phyloP scores from a whole-genome alignment of 2,888 invertebrate species.

The Drosophila anceps region DNA sequence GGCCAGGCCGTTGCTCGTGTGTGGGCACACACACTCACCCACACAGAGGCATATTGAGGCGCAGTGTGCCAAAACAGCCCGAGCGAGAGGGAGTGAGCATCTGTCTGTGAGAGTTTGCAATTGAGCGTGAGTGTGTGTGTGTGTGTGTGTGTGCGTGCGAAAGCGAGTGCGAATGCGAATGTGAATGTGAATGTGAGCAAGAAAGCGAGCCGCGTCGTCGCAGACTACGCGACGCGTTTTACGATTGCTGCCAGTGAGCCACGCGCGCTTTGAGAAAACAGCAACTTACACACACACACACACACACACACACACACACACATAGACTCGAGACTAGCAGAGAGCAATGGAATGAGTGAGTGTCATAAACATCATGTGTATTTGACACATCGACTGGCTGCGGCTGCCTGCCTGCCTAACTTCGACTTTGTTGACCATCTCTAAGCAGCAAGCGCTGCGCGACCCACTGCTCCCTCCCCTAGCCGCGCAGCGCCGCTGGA shows the following conservation, averaged over 20 bases:
- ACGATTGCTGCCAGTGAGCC: conserved; percentile 14
- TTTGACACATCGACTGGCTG: not conserved
- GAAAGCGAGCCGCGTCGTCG: conserved; percentile 5
- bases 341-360: not conserved
- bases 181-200: not conserved
- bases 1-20: conserved; percentile 19
- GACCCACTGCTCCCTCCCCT: not conserved
- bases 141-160: not conserved
- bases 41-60: conserved; percentile 6
- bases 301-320: not conserved
- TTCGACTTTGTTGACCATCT: not conserved
- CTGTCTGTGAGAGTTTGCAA: not conserved
- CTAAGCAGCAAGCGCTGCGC: not conserved
- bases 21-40: conserved; percentile 12
- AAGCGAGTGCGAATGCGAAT: not conserved
- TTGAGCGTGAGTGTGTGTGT: too few species aligned
- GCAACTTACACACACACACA: not conserved
- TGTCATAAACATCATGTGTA: not conserved
- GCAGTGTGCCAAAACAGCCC: conserved; percentile 1
- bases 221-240: conserved; percentile 14
- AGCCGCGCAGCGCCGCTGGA: not conserved
- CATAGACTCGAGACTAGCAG: not conserved
- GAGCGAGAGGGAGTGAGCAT: conserved; percentile 4
- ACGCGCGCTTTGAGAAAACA: conserved; percentile 10
- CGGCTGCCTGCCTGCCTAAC: not conserved